Conservation (phyloP, 2,113 vertebrate species). For the Pyrgilauda ruficollis region DNA sequence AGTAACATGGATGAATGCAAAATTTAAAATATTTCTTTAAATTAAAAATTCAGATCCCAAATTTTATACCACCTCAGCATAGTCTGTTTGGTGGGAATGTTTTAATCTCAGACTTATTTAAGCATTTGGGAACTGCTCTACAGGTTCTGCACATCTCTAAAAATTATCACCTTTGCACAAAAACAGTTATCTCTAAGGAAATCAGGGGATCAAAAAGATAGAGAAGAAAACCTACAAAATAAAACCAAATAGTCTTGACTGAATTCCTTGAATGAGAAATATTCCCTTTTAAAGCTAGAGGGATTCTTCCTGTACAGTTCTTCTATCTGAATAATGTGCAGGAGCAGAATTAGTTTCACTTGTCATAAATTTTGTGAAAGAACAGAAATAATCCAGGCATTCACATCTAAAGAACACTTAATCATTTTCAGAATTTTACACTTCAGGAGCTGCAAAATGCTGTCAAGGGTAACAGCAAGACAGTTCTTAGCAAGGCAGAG, state of each 20-base stretch:
- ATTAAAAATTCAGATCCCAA: not conserved
- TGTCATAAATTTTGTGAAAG: not conserved
- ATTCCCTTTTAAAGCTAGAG: not conserved
- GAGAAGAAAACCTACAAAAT: not conserved
- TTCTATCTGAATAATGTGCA: not conserved
- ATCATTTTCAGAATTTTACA: not conserved
- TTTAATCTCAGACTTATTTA: not conserved
- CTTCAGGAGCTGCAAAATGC: not conserved
- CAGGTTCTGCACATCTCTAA: not conserved
- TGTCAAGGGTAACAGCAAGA: not conserved
- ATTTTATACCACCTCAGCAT: not conserved
- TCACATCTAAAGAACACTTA: not conserved
- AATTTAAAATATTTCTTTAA: not conserved
- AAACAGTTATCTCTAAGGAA: not conserved
- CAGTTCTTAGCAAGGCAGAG: not conserved
- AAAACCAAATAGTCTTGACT: not conserved
- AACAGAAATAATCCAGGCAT: not conserved
- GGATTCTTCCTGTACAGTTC: not conserved
- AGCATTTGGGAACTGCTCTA: not conserved
- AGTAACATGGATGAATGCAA: not conserved
- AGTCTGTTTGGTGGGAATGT: not conserved
- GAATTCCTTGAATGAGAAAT: not conserved
- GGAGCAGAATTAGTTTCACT: not conserved
- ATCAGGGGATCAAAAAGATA: not conserved
- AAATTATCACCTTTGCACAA: not conserved